Conservation (phyloP, 2,797 vertebrate species). For the Dryobates pubescens region DNA sequence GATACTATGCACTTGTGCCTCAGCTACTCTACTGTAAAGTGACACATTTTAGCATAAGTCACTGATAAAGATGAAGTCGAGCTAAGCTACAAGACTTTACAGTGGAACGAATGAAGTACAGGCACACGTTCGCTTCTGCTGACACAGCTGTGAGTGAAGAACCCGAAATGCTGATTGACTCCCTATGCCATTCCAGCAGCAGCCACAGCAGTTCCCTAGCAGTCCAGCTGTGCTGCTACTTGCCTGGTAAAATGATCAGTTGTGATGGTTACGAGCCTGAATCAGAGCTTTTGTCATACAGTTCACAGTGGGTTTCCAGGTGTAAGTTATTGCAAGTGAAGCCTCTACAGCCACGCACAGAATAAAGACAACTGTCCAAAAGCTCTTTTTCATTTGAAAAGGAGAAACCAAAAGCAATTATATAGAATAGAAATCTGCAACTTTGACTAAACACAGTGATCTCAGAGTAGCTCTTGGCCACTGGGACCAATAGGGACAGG, state of each 20-base stretch:
- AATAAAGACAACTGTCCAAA: constrained; percentile 49
- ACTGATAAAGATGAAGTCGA: neutral
- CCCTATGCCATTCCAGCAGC: neutral
- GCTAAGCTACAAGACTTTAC: constrained; percentile 18
- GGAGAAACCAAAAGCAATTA: constrained; percentile 44
- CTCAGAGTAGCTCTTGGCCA: constrained; percentile 23
- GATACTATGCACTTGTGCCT: neutral
- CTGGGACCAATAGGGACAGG: neutral
- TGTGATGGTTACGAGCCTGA: neutral
- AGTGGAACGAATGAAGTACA: constrained; percentile 22
- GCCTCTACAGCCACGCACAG: constrained; percentile 7
- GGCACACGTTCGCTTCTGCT: neutral
- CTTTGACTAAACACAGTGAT: constrained; percentile 60
- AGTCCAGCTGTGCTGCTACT: neutral
- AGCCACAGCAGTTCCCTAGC: neutral
- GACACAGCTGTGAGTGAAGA: neutral
- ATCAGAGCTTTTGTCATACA: constrained; percentile 21
- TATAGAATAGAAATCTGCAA: constrained; percentile 68
- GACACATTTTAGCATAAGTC: neutral
- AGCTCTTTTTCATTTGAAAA: constrained; percentile 67
- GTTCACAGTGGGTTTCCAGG: neutral
- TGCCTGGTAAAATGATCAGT: neutral
- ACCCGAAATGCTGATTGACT: neutral
- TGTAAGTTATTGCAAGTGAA: constrained; percentile 11
- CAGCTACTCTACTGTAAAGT: constrained; percentile 31